These are phyloP conservation scores for Megalurothrips usitatus DNA, from an alignment of 2,888 invertebrate genomes.

Conservation along the genomic window DNA sequence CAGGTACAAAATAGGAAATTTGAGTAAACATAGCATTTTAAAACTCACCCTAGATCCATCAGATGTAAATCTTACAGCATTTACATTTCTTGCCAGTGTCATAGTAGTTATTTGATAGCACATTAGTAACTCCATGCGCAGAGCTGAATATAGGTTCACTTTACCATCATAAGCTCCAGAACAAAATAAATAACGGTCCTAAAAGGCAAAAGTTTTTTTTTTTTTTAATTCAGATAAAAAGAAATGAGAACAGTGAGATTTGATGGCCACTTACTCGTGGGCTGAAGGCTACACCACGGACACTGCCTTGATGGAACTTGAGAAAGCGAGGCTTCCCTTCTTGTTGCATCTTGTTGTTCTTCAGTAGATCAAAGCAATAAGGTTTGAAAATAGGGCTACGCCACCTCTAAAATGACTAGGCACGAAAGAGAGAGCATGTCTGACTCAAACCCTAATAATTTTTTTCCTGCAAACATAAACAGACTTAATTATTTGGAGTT, in stretches of 20 bases:
- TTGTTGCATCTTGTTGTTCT: constrained; percentile 43
- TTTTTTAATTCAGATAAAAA: background rate
- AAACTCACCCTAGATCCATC: constrained; percentile 47
- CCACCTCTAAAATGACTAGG: too few species aligned
- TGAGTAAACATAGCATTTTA: constrained; percentile 22
- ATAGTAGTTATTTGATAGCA: constrained; percentile 48
- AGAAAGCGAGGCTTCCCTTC: constrained; percentile 46
- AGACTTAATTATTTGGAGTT: too few species aligned
- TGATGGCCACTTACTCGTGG: constrained; percentile 42
- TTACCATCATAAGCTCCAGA: constrained; percentile 51
- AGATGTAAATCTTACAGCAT: constrained; percentile 48
- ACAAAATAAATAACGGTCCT: constrained; percentile 50
- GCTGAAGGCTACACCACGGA: constrained; percentile 46
- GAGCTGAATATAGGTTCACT: constrained; percentile 49
- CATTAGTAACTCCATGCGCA: constrained; percentile 47
- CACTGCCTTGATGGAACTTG: constrained; percentile 46
- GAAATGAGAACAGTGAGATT: background rate
- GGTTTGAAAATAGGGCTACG: too few species aligned
- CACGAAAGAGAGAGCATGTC: too few species aligned
- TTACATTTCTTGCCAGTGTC: constrained; percentile 47
- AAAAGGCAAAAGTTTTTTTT: constrained; percentile 36
- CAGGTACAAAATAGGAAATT: background rate
- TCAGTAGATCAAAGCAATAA: too few species aligned
- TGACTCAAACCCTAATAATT: too few species aligned
- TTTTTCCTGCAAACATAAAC: too few species aligned